Conservation (phyloP, 1,140 invertebrate species). For the Drosophila gunungcola region DNA sequence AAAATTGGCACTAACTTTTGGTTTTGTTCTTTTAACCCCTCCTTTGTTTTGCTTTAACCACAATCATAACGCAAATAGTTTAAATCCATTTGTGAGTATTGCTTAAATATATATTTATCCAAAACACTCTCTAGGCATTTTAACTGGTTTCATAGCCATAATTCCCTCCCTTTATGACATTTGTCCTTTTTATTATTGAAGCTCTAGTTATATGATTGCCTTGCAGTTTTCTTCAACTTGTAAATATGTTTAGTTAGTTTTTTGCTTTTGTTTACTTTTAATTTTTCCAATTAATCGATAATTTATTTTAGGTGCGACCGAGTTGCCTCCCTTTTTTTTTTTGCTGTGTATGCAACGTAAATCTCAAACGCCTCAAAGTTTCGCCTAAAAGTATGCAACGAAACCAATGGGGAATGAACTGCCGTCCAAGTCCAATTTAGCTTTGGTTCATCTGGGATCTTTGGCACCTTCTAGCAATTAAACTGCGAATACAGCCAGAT, state of each 20-base stretch:
- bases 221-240: constrained; percentile 77
- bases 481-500: constrained; percentile 52
- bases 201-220: constrained; percentile 85
- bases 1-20: constrained; percentile 80
- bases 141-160: constrained; percentile 52
- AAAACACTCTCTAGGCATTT: constrained; percentile 66
- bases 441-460: constrained; percentile 45
- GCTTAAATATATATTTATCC: constrained; percentile 77
- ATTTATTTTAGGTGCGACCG: constrained; percentile 27
- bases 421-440: constrained; percentile 9
- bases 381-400: constrained; percentile 49
- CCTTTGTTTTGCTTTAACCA: constrained; percentile 47
- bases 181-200: constrained; percentile 71
- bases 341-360: constrained; percentile 25
- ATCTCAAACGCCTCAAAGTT: constrained; percentile 27
- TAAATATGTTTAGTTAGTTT: constrained; percentile 52
- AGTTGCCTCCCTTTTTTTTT: constrained; percentile 4
- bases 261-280: constrained; percentile 49
- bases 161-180: constrained; percentile 50
- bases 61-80: constrained; percentile 71
- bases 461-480: constrained; percentile 47
- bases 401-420: constrained; percentile 42
- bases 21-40: constrained; percentile 41
- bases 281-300: constrained; percentile 25
- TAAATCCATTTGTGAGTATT: constrained; percentile 46